A percentile compares a stretch with the other conserved stretches of the same genome.
Conservation (phyloP, 2,797 vertebrate genomes). For the Columba guinea region DNA sequence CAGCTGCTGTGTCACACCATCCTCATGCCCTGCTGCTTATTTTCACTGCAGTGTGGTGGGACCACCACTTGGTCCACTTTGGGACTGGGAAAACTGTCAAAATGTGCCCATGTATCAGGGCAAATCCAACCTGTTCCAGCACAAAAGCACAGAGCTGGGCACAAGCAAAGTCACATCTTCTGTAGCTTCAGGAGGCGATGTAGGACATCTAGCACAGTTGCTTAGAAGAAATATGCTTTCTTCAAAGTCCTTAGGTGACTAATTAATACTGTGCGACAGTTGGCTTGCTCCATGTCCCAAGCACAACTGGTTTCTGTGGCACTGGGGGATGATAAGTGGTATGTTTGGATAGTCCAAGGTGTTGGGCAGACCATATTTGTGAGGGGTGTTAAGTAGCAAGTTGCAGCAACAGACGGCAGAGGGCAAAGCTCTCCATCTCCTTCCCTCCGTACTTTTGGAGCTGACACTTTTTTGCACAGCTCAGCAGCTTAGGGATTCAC, state of each 20-base stretch:
- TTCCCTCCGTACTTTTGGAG: neutral
- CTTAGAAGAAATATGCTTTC: neutral
- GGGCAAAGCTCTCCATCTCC: neutral
- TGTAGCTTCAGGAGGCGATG: neutral
- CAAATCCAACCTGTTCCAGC: neutral
- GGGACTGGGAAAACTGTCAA: neutral
- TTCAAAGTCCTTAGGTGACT: neutral
- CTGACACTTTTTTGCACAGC: neutral
- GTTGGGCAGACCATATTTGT: neutral
- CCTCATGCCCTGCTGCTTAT: neutral
- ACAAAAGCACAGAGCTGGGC: neutral
- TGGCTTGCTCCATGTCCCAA: neutral
- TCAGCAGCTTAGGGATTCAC: slow-evolving; percentile 8
- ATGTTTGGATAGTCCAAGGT: neutral
- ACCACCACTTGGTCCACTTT: neutral
- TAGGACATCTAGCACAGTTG: neutral
- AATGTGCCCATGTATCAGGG: neutral
- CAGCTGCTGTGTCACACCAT: neutral
- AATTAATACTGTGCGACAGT: neutral
- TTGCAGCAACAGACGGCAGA: neutral
- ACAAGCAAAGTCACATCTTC: neutral
- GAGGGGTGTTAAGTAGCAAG: neutral
- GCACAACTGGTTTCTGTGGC: neutral
- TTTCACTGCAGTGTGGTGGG: neutral
- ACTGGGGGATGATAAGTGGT: neutral